A percentile compares a stretch with the other conserved stretches of the same genome.
These are phyloP conservation scores for Drosophila sordidula DNA, from an alignment of 2,888 invertebrate species.

Conservation along the genomic window DNA sequence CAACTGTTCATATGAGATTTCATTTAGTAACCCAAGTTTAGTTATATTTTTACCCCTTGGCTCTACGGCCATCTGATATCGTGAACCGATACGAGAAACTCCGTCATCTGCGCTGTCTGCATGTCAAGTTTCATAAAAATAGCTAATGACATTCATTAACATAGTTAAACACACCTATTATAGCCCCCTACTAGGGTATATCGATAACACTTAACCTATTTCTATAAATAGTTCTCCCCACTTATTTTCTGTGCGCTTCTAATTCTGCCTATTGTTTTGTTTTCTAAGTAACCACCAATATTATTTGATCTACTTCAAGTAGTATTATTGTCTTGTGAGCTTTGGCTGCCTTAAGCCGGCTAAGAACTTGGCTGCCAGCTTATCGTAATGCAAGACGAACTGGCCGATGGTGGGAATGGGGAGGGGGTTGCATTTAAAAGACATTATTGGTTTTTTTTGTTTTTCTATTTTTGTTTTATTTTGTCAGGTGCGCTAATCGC, in stretches of 20 bases:
- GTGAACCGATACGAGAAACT: no score
- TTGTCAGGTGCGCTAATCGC: slow-evolving; percentile 75
- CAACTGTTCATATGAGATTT: no score
- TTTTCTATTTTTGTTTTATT: slow-evolving; percentile 28
- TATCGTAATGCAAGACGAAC: slow-evolving; percentile 28
- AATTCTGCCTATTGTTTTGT: neutral
- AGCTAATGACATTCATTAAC: no score
- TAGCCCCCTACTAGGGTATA: neutral
- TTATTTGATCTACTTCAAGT: slow-evolving; percentile 22
- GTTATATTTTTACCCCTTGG: no score
- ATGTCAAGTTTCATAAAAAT: no score
- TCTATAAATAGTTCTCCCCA: neutral
- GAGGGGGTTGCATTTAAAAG: slow-evolving; percentile 53
- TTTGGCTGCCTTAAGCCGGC: slow-evolving; percentile 49
- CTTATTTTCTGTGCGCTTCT: neutral
- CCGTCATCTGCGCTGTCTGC: no score
- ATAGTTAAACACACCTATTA: no score
- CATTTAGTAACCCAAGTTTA: no score
- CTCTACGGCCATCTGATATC: no score
- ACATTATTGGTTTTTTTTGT: slow-evolving; percentile 59
- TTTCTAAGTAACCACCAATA: slow-evolving; percentile 1
- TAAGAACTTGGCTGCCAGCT: slow-evolving; percentile 69
- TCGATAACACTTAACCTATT: neutral
- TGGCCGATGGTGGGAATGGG: neutral
- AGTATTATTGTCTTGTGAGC: slow-evolving; percentile 4